Evolutionary conservation across 2,888 invertebrate species (phyloP), one percentile per base, ranked within the genome.

Genomic region (Lobophora halterata): DNA sequence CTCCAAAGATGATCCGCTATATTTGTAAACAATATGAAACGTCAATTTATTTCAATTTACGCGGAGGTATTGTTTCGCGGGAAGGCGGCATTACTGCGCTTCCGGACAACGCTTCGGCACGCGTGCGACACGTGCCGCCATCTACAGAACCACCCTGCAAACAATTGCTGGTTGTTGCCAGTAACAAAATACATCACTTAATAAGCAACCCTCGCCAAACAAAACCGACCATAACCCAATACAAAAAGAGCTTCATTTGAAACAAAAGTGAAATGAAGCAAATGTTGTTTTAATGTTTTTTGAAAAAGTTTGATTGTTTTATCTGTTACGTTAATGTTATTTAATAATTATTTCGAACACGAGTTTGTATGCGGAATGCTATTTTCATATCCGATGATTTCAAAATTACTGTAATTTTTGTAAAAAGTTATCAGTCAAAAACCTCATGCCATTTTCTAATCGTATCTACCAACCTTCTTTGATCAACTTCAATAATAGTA

Each of bases 1-100:
- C n/a, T n/a, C n/a, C n/a, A n/a, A n/a, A n/a, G n/a, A 70, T 71
- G 68, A 74, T 60, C 64, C 55, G 65, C 60, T 40, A 67, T 70
- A 63, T 67, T 67, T 66, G 61, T 70, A 67, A 77, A 78, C 74
- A 79, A 78, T 71, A 65, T 59, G 63, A 73, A 70, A 65, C 73
- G 65, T 80, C 82, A 82, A 87, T 87, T 86, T 85, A 87, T 87
- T 83, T 87, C 85, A 87, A 87, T 87, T 87, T 85, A 82, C 80
- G 69, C 64, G 69, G 75, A 67, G 52, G 74, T 65, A 81, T 85
- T 87, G 85, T 86, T 80, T 82, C 61, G 59, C 55, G 74, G 52
- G 71, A 69, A 72, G 76, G 81, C 67, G 69, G 71, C 74, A 71
- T 69, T 70, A 72, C 69, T 71, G 75, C 61, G 71, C 77, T 78